These are phyloP conservation scores for Drosophila macrospina DNA, from an alignment of 2,888 invertebrate species.

Conservation along the genomic window DNA sequence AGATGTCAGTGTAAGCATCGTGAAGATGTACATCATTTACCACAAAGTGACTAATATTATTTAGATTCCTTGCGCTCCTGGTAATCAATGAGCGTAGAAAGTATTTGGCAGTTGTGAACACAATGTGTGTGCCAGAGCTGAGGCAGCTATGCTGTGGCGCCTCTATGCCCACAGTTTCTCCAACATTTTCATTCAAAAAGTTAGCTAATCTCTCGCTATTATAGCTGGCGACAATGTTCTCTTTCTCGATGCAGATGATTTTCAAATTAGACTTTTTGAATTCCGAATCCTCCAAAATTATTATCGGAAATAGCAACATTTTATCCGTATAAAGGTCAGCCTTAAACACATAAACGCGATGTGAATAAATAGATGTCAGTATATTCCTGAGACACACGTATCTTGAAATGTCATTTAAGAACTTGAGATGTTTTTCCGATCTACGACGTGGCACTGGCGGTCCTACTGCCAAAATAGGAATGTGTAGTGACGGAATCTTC, in stretches of 20 bases:
- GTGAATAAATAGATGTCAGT: slow-evolving; percentile 29
- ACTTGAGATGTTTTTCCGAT: slow-evolving; percentile 11
- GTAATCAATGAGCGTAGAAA: slow-evolving; percentile 51
- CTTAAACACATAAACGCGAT: slow-evolving; percentile 51
- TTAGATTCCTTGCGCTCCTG: slow-evolving; percentile 7
- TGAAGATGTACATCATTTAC: slow-evolving; percentile 65
- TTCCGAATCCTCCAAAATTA: slow-evolving; percentile 51
- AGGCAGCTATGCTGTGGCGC: slow-evolving; percentile 33
- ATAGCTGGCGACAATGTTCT: slow-evolving; percentile 51
- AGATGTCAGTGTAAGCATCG: slow-evolving; percentile 55
- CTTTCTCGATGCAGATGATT: slow-evolving; percentile 59
- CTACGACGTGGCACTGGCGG: slow-evolving; percentile 1
- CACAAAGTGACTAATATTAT: slow-evolving; percentile 58
- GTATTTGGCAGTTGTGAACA: slow-evolving; percentile 58
- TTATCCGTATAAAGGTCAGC: slow-evolving; percentile 51
- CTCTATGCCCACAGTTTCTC: slow-evolving; percentile 62
- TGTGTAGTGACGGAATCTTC: slow-evolving; percentile 11
- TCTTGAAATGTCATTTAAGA: slow-evolving; percentile 6
- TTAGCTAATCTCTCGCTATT: slow-evolving; percentile 51
- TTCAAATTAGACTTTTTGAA: slow-evolving; percentile 30
- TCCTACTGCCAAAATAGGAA: slow-evolving; percentile 5
- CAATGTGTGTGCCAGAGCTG: slow-evolving; percentile 44
- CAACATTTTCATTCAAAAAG: slow-evolving; percentile 56
- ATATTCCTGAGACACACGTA: slow-evolving; percentile 15
- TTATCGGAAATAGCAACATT: slow-evolving; percentile 47